Percentiles rank a stretch among this genome's conserved stretches.
Evolutionary conservation across 2,888 invertebrate genomes (phyloP).

Genomic region (Spodoptera littoralis): DNA sequence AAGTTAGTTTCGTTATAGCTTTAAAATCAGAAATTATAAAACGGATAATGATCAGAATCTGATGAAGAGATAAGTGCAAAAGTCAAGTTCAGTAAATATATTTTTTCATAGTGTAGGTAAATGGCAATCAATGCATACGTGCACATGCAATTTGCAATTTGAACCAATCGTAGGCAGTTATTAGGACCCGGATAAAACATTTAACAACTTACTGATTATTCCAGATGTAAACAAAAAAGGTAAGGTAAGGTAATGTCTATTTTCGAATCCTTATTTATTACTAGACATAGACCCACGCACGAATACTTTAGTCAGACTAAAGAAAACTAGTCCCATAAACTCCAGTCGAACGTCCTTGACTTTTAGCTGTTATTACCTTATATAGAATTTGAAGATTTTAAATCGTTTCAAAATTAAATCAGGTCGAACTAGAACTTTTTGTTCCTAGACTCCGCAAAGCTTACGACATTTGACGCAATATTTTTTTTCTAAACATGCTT

Average conservation of each 20-base stretch:
- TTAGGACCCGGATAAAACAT: too few species aligned
- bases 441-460: background rate
- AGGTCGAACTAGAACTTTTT: slow-evolving; percentile 9
- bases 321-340: slow-evolving; percentile 36
- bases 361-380: slow-evolving; percentile 20
- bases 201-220: too few species aligned
- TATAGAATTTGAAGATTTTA: slow-evolving; percentile 11
- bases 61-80: too few species aligned
- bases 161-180: too few species aligned
- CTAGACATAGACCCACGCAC: slow-evolving; percentile 28
- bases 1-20: too few species aligned
- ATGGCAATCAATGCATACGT: too few species aligned
- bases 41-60: too few species aligned
- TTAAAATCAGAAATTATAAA: too few species aligned
- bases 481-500: slow-evolving; percentile 11
- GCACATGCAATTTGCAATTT: too few species aligned
- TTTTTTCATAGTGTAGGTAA: too few species aligned
- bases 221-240: slow-evolving; percentile 19
- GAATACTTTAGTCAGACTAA: slow-evolving; percentile 16
- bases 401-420: slow-evolving; percentile 13
- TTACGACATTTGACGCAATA: background rate
- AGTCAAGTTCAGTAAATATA: too few species aligned
- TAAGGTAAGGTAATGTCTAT: slow-evolving; percentile 15
- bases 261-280: slow-evolving; percentile 11
- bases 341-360: slow-evolving; percentile 32